Evolutionary conservation across 1,140 invertebrate genomes (phyloP), one percentile per base, ranked within the genome.

Genomic region (Chlorops oryzae): DNA sequence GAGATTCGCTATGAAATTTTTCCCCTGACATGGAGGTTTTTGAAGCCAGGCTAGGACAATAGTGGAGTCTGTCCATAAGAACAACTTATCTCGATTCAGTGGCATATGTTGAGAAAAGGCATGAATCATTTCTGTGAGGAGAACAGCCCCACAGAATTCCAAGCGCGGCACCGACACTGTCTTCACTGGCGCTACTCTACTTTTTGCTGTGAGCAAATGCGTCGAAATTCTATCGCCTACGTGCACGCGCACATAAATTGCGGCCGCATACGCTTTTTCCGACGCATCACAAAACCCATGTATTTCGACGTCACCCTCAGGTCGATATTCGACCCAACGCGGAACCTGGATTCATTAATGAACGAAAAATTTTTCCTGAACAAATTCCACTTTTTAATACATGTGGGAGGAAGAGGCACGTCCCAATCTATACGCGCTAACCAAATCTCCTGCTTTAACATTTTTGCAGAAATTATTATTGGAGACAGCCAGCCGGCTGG

Each of bases 91-190:
- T 37, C 71, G 54, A 5, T 52, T 39, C 23, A 65, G 44, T 21
- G 55, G 44, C 13, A 73, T 52, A 3, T 57, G 46, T 13, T 37
- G 25, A 43, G 52, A 17, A 1, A 66, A 47, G 18, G 51, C 54
- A 2, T 20, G 10, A 2, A 65, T 12, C 2, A 61, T 10, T 44
- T 59, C 35, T 3, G 58, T 38, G 13, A 70, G 39, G 3, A 73
- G 40, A 1, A 59, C 38, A 2, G 70, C 65, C n/a, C 56, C 67
- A 46, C 61, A 48, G 1, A 48, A 10, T 27, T 48, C 23, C 13
- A 48, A n/a, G 6, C 23, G 25, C 15, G 12, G 20, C 15, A 80
- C 68, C 2, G 80, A 80, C 15, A 90, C 63, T 39, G 10, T 21
- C 40, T 25, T 50, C 18, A 43, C 27, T 24, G 44, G 44, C 4